These are phyloP conservation scores for Syngnathoides biaculeatus DNA, from an alignment of 2,113 vertebrate species.

Conservation along the genomic window DNA sequence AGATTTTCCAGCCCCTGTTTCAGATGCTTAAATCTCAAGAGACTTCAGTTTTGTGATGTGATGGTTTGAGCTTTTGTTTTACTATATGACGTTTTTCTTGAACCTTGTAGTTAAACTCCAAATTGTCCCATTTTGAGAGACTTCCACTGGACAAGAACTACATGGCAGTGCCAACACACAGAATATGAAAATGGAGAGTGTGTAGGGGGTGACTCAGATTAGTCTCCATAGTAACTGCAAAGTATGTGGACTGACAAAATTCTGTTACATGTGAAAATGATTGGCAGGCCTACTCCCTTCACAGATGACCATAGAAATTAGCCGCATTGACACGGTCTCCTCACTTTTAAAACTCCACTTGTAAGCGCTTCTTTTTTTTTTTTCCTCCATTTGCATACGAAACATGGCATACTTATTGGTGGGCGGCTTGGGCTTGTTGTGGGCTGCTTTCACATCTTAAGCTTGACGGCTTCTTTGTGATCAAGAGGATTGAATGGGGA, in stretches of 20 bases:
- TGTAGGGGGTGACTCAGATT: constrained; percentile 73
- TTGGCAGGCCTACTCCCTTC: constrained; percentile 93
- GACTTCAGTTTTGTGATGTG: too few species aligned
- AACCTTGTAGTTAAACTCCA: too few species aligned
- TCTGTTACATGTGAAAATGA: constrained; percentile 98
- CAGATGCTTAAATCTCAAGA: too few species aligned
- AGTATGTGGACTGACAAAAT: constrained; percentile 95
- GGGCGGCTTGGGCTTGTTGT: constrained; percentile 61
- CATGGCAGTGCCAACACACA: constrained; percentile 89
- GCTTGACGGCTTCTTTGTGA: constrained; percentile 93
- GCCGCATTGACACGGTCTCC: constrained; percentile 88
- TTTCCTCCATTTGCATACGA: constrained; percentile 89
- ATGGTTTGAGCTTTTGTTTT: too few species aligned
- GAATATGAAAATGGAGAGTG: constrained; percentile 73
- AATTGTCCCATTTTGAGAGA: too few species aligned
- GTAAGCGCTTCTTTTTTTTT: constrained; percentile 86
- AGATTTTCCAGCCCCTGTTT: too few species aligned
- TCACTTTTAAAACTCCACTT: constrained; percentile 91
- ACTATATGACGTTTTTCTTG: too few species aligned
- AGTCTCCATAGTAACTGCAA: constrained; percentile 96
- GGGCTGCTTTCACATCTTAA: constrained; percentile 86
- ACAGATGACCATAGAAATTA: constrained; percentile 98
- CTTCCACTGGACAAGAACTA: constrained; percentile 71
- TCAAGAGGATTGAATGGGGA: constrained; percentile 57
- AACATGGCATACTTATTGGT: constrained; percentile 88